Evolutionary conservation across 2,888 invertebrate genomes (phyloP).

Genomic region (Cerastis rubricosa): DNA sequence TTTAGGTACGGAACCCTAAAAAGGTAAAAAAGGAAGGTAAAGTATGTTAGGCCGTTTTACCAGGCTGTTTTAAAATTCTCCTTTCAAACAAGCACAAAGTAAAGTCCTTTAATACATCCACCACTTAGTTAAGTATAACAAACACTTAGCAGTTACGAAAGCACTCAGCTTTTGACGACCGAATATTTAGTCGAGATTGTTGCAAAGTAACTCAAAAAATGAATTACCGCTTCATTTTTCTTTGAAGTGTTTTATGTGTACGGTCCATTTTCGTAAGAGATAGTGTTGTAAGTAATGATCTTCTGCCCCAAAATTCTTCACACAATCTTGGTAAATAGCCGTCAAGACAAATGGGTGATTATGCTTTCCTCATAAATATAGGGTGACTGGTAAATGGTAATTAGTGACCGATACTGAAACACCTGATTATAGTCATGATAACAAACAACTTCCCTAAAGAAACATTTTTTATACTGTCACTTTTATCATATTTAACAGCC

Average conservation of each 20-base stretch:
- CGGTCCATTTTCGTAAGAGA: conserved; percentile 1
- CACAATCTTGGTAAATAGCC: not conserved
- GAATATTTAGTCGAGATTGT: conserved; percentile 57
- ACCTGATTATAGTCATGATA: too few species aligned
- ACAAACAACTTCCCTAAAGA: too few species aligned
- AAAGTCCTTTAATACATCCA: conserved; percentile 44
- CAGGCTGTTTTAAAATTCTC: conserved; percentile 30
- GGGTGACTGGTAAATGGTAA: too few species aligned
- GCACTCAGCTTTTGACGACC: conserved; percentile 56
- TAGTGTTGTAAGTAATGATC: conserved; percentile 30
- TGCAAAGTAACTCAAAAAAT: conserved; percentile 48
- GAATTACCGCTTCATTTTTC: conserved; percentile 30
- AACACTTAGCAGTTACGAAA: conserved; percentile 55
- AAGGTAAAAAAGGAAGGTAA: conserved; percentile 8
- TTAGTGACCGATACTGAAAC: too few species aligned
- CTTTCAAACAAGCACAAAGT: conserved; percentile 31
- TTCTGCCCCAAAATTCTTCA: not conserved
- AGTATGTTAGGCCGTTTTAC: conserved; percentile 5
- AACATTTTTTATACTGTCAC: too few species aligned
- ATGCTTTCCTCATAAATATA: conserved; percentile 20
- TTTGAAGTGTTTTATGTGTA: conserved; percentile 37
- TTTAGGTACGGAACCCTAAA: too few species aligned
- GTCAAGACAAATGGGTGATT: conserved; percentile 22
- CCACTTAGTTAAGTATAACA: conserved; percentile 58
- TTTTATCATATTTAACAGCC: too few species aligned